Base-by-base conservation (phyloP, 2,797 vertebrate genomes). In the Hylomyscus alleni region DNA sequence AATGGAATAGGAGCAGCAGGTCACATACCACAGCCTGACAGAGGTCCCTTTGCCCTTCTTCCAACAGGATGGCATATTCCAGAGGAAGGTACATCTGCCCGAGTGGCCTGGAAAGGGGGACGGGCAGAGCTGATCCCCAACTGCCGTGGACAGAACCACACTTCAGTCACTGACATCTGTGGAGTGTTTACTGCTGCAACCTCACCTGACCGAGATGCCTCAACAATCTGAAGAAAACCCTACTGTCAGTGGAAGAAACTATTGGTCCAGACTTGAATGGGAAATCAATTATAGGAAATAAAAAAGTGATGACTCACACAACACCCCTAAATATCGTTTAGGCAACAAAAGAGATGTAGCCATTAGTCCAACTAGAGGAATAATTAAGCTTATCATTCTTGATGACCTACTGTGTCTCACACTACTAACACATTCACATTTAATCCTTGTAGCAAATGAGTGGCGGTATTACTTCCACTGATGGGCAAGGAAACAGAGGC, bases 261-360 rank as follows among this genome's bases (percentile, higher is more conserved):
- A 47, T 29, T 8, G 65, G 47, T 65, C 19, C 40, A 50, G 47
- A n/a, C 9, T 24, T 81, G 20, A 44, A 76, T 67, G n/a, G 77
- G 22, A 58, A 37, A 22, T 47, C 6, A 3, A 17, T 22, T 34
- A 34, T 34, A 90, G 67, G 40, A 75, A 95, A 91, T 80, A 65
- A n/a, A 89, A 91, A 93, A 8, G n/a, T 65, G 81, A 12, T 90
- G 44, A 93, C 65, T 92, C 89, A 87, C 2, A 52, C 40, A 77
- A 34, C 84, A 26, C 62, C 82, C 92, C 54, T 78, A 47, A 89
- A 34, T 67, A 84, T 69, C 69, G 77, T 52, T 76, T 62, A 69
- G 93, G 60, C 14, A 69, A 95, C 22, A 94, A 56, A 89, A 95
- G 37, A 78, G 40, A 80, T 69, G 60, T 13, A 60, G 56, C 14